phyloP scores from a whole-genome alignment of 1,140 invertebrate genomes.

The Sweltsa coloradensis region DNA sequence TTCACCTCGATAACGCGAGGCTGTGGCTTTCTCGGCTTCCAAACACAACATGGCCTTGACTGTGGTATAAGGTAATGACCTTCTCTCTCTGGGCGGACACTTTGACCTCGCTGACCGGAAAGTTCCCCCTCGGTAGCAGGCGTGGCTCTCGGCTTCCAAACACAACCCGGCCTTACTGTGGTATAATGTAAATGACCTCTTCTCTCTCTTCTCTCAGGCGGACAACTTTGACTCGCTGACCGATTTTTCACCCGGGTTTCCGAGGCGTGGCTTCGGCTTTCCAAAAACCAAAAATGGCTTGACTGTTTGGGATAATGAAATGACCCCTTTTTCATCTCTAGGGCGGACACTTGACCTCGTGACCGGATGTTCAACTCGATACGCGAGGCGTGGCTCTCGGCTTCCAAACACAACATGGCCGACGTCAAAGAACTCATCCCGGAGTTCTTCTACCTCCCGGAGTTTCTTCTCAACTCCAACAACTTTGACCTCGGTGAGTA shows the following conservation, averaged over 20 bases:
- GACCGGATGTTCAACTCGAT: constrained; percentile 99
- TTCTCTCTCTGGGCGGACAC: constrained; percentile 74
- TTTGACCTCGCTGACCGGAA: constrained; percentile 99
- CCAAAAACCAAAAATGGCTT: too few species aligned
- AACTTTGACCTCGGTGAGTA: constrained; percentile 84
- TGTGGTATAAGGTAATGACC: too few species aligned
- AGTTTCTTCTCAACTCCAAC: constrained; percentile 88
- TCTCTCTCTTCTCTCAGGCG: too few species aligned
- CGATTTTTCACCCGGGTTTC: too few species aligned
- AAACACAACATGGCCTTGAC: too few species aligned
- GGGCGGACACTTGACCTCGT: constrained; percentile 97
- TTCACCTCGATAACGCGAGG: too few species aligned
- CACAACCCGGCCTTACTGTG: constrained; percentile 99
- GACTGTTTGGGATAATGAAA: too few species aligned
- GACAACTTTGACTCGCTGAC: too few species aligned
- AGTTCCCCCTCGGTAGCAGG: constrained; percentile 97
- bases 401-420: constrained; percentile 97
- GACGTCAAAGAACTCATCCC: constrained; percentile 99
- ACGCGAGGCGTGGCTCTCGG: constrained; percentile 95
- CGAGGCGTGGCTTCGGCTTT: too few species aligned
- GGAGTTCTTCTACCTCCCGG: constrained; percentile 97
- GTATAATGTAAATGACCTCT: too few species aligned
- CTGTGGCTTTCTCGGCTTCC: too few species aligned
- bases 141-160: constrained; percentile 90
- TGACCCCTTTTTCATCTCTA: constrained; percentile 40